Percentiles rank a stretch among this genome's conserved stretches.
Evolutionary conservation across 2,888 invertebrate genomes (phyloP).

Genomic region (Euphydryas editha): DNA sequence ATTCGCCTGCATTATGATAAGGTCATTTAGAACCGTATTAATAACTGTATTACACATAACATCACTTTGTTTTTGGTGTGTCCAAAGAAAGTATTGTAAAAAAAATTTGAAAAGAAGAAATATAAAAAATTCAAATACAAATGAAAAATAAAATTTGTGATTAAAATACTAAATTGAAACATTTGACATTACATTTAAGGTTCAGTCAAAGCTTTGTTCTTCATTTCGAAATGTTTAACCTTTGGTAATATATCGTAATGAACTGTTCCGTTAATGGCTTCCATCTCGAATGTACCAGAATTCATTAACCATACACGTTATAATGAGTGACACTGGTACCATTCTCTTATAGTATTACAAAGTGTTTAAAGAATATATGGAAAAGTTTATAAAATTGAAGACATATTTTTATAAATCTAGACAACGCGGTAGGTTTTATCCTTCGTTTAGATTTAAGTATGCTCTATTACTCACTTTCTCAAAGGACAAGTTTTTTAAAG

Average conservation of each 20-base stretch:
- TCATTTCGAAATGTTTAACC: not conserved
- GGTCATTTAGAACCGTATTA: not conserved
- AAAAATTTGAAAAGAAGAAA: no score
- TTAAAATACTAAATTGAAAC: no score
- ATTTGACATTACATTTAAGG: no score
- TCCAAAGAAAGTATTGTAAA: no score
- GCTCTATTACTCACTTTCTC: no score
- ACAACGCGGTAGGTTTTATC: no score
- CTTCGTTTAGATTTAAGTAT: no score
- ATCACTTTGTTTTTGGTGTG: not conserved
- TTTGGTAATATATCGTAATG: slow-evolving; percentile 12
- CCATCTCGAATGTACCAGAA: slow-evolving; percentile 14
- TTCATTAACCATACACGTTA: slow-evolving; percentile 17
- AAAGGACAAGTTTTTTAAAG: no score
- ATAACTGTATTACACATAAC: not conserved
- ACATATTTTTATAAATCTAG: no score
- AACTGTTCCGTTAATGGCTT: slow-evolving; percentile 6
- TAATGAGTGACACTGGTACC: slow-evolving; percentile 18
- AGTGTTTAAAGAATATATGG: not conserved
- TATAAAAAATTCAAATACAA: no score
- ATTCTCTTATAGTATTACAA: not conserved
- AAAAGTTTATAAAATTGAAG: no score
- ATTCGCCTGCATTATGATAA: not conserved
- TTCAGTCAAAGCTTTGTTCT: not conserved
- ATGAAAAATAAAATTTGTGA: no score